Conservation (phyloP, 2,888 invertebrate genomes). For the Platynereis dumerilii region DNA sequence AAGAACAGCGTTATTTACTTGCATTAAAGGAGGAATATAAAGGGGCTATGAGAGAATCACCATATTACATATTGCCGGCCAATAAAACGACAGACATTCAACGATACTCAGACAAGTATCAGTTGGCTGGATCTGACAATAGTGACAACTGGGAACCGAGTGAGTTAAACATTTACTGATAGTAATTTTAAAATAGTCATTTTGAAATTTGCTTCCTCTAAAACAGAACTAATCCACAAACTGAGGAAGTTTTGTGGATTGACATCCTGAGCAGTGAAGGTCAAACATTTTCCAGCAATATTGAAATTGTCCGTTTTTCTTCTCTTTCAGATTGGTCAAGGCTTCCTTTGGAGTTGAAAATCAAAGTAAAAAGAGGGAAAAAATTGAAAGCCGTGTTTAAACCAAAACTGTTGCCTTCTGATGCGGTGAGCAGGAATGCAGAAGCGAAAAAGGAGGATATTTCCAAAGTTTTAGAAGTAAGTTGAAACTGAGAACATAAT, state of each 20-base stretch:
- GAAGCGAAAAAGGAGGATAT: constrained; percentile 1
- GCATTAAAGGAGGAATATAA: constrained; percentile 62
- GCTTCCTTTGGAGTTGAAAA: background rate
- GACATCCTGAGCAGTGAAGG: too few relatives aligned
- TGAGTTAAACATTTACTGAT: constrained; percentile 28
- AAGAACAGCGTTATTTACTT: constrained; percentile 59
- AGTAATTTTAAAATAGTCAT: too few relatives aligned
- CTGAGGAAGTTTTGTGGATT: too few relatives aligned
- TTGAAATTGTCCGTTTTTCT: too few relatives aligned
- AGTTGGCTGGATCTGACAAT: constrained; percentile 43
- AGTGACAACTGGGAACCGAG: constrained; percentile 46
- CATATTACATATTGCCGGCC: constrained; percentile 48
- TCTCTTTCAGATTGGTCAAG: constrained; percentile 3
- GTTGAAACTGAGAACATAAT: too few relatives aligned
- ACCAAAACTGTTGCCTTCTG: background rate
- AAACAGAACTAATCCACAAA: too few relatives aligned
- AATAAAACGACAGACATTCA: constrained; percentile 60
- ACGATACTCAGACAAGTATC: constrained; percentile 65
- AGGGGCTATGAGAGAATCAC: constrained; percentile 58
- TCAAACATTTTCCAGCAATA: too few relatives aligned
- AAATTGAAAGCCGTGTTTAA: background rate
- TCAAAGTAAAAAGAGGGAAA: background rate
- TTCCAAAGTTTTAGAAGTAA: background rate
- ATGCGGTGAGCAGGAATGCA: background rate
- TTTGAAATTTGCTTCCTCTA: too few relatives aligned